These are phyloP conservation scores for Parascotia fuliginaria DNA, from an alignment of 2,888 invertebrate genomes.

Conservation along the genomic window DNA sequence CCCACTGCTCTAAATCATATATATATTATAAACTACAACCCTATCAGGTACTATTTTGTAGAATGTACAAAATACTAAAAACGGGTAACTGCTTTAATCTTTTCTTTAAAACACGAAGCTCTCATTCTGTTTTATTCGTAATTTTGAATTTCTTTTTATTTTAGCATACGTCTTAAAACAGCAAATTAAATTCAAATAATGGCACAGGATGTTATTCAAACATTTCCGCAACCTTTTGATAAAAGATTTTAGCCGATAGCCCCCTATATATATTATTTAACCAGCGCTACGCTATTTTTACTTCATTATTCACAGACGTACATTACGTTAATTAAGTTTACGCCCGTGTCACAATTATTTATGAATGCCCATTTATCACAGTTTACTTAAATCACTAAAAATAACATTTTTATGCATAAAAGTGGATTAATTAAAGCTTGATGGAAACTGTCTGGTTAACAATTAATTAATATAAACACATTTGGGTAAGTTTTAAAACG, in stretches of 20 bases:
- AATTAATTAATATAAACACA: too few species aligned
- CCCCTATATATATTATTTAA: conserved; percentile 8
- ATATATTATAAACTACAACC: too few species aligned
- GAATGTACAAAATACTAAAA: too few species aligned
- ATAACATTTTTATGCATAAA: conserved; percentile 4
- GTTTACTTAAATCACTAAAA: conserved; percentile 7
- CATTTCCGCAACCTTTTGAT: not conserved
- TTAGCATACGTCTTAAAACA: too few species aligned
- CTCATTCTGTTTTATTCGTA: too few species aligned
- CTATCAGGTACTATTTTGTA: too few species aligned
- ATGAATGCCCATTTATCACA: conserved; percentile 10
- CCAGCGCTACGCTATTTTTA: conserved; percentile 6
- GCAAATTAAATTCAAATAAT: too few species aligned
- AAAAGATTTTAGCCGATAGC: not conserved
- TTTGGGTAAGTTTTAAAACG: too few species aligned
- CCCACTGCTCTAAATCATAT: too few species aligned
- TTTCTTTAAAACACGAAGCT: too few species aligned
- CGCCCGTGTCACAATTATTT: conserved; percentile 31
- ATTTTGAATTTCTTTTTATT: too few species aligned
- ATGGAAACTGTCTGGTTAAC: not conserved
- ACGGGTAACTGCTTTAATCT: too few species aligned
- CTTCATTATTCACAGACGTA: conserved; percentile 24
- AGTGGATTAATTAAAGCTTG: not conserved
- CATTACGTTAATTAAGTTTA: conserved; percentile 43
- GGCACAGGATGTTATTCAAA: not conserved